A percentile compares a stretch with the other conserved stretches of the same genome.
These are phyloP conservation scores for Buphagus erythrorhynchus DNA, from an alignment of 2,797 vertebrate genomes.

Conservation along the genomic window DNA sequence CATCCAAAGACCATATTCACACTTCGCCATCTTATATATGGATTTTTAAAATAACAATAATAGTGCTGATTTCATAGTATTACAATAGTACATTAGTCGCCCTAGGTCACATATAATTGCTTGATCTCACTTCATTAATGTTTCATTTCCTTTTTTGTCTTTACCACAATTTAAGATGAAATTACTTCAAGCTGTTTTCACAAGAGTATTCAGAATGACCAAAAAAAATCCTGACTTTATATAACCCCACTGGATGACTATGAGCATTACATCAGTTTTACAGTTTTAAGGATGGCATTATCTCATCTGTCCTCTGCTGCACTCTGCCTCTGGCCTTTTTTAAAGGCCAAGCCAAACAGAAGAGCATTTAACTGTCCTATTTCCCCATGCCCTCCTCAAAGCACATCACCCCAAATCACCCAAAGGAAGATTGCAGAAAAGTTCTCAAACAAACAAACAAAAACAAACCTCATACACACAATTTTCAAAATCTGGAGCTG, in stretches of 20 bases:
- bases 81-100: neutral
- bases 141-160: neutral
- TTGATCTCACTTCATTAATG: neutral
- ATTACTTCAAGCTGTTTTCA: constrained; percentile 8
- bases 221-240: neutral
- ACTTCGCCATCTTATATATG: neutral
- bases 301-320: constrained; percentile 1
- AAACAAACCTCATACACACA: neutral
- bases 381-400: neutral
- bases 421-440: neutral
- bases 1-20: neutral
- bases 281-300: constrained; percentile 38
- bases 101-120: neutral
- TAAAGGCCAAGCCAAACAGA: neutral
- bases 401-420: neutral
- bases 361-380: neutral
- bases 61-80: neutral
- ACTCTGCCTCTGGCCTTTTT: neutral
- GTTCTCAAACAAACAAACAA: neutral
- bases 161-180: constrained; percentile 24
- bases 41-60: neutral
- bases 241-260: constrained; percentile 7
- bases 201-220: neutral
- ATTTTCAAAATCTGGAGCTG: neutral
- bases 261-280: constrained; percentile 14